Evolutionary conservation across 2,797 vertebrate genomes (phyloP), one percentile per base, ranked within the genome.

Genomic region (Sphenopsis melanotis): DNA sequence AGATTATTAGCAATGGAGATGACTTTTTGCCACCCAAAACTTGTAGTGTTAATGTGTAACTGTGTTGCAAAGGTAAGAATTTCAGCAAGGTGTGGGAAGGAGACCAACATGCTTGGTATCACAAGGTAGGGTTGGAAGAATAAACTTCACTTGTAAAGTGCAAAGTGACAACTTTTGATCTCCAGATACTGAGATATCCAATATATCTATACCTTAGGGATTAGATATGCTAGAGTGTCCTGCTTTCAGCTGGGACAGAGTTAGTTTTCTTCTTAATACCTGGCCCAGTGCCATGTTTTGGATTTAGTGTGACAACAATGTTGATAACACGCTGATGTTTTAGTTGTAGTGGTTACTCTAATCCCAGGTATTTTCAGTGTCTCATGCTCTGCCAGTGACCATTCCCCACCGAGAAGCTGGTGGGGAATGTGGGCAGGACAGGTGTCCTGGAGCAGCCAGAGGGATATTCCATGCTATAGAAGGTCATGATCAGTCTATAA

Each of bases 401-500:
- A 16, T n/a, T n/a, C n/a, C n/a, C n/a, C n/a, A n/a, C n/a, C n/a
- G n/a, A 50, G 50, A 50, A 44, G 6, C 44, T 77, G 29, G 24
- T 16, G 24, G 24, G 50, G 9, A 49, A 11, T 0, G 6, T 44
- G 57, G 17, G 29, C 26, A 77, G 64, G 18, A n/a, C 5, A 50
- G 12, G 15, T 44, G 37, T 57, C 17, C 57, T 24, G 29, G 37
- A 39, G 50, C 7, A 17, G n/a, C 64, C 50, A 89, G 59, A 50
- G 57, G 56, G n/a, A 19, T 44, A 44, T 50, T 64, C 24, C 0
- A 1, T 64, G 30, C 24, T 9, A 14, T 0, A 22, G 15, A 34
- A 16, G 7, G 21, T 34, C 17, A 27, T 11, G 7, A 4, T 70
- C 37, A 30, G 17, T 39, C 29, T 44, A 2, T 50, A 44, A 77